Evolutionary conservation across 64 coral and sea anemone genomes (phyloP), one percentile per base, ranked within the genome.

Genomic region (Montipora sp.): DNA sequence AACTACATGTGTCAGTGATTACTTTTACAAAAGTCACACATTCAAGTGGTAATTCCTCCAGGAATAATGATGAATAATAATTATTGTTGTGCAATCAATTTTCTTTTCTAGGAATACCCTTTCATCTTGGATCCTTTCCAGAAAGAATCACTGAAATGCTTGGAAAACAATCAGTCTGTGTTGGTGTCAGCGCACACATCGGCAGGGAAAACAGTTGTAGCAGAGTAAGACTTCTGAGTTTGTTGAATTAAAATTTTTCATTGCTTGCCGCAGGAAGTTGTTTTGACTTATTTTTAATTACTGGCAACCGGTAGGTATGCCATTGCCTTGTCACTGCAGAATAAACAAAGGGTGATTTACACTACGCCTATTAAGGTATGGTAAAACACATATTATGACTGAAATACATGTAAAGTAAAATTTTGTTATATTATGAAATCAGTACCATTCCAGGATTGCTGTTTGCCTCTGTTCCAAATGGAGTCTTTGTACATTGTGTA

Each of bases 121-220:
- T 99, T 99, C 79, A 96, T 99, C 60, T 15, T 99, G 79, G 98
- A 99, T 96, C 98, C 98, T 47, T 99, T 99, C 83, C 98, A 99
- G 84, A 99, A 99, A 71, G 98, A 99, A 73, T 92, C 98, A 51
- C 67, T 99, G 5, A 98, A 93, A 68, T 96, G 97, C 87, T 68
- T 98, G 12, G 96, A 98, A 86, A 98, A 98, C 84, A 98, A 90
- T 53, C 94, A 98, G 44, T 98, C 97, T 19, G 97, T 98, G 4
- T 76, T 98, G 12, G 94, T 98, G 4, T 98, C 97, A 43, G 97
- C 97, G 2, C 97, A 98, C 47, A 98, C 96, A 20, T 98, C 94
- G 16, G 96, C 94, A 89, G 96, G 96, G 12, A 98, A 98, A 59
- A 98, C 96, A 88, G 96, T 98, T 14, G 94, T 98, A 13, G 96